phyloP scores from a whole-genome alignment of 2,888 invertebrate species.

The Apomyelois bistriatella region DNA sequence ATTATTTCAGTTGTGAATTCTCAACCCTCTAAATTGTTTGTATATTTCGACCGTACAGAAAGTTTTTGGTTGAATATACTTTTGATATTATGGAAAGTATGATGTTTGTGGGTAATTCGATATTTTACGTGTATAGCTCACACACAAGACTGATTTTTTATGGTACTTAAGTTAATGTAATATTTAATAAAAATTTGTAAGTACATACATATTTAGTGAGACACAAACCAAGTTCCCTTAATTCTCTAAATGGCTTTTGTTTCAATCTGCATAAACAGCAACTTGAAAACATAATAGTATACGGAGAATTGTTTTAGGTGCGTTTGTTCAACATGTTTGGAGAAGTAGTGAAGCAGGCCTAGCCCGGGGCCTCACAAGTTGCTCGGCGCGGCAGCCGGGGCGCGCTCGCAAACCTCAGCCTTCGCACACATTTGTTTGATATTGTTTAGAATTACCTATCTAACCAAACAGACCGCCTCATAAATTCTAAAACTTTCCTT shows the following conservation, averaged over 20 bases:
- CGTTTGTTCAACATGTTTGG: slow-evolving; percentile 37
- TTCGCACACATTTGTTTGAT: slow-evolving; percentile 55
- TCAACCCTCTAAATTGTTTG: slow-evolving; percentile 26
- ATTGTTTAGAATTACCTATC: slow-evolving; percentile 64
- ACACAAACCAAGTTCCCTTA: too few species aligned
- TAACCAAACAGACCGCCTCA: slow-evolving; percentile 58
- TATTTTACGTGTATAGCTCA: too few species aligned
- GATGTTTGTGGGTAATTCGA: background rate
- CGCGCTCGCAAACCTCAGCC: slow-evolving; percentile 21
- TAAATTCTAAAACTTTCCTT: slow-evolving; percentile 56
- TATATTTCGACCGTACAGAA: slow-evolving; percentile 18
- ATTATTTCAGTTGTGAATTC: slow-evolving; percentile 29
- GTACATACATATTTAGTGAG: too few species aligned
- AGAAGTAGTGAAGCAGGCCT: slow-evolving; percentile 31
- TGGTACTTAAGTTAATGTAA: too few species aligned
- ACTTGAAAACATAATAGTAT: background rate
- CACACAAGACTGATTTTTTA: too few species aligned
- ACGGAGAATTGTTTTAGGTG: slow-evolving; percentile 26
- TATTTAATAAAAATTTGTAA: too few species aligned
- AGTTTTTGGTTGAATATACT: slow-evolving; percentile 12
- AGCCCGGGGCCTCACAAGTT: slow-evolving; percentile 30
- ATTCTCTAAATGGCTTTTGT: background rate
- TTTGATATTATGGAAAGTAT: background rate
- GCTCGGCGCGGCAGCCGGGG: slow-evolving; percentile 15
- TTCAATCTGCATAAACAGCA: background rate